Conservation (phyloP, 2,888 invertebrate genomes). For the Zelleria hepariella region DNA sequence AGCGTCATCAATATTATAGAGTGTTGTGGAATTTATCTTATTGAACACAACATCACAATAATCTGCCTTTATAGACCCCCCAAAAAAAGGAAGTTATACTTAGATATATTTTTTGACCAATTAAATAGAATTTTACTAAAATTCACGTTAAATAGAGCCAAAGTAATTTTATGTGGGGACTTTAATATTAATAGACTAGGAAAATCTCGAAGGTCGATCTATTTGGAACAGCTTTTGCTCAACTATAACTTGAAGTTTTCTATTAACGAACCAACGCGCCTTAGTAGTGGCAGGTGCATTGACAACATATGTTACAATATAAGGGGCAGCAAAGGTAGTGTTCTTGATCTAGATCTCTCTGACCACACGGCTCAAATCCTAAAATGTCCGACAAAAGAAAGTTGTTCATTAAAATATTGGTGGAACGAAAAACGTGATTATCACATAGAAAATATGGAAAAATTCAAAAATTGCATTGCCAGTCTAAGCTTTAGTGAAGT, state of each 20-base stretch:
- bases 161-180: conserved; percentile 8
- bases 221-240: not conserved
- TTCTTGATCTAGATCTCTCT: not conserved
- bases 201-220: not conserved
- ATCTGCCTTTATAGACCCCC: not conserved
- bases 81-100: not conserved
- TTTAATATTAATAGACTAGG: conserved; percentile 8
- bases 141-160: not conserved
- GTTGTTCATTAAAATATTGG: not conserved
- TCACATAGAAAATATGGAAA: not conserved
- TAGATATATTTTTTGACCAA: not conserved
- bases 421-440: not conserved
- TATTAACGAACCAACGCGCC: conserved; percentile 6
- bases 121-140: not conserved
- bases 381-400: not conserved
- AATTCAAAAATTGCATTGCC: conserved; percentile 3
- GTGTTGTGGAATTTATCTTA: not conserved
- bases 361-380: not conserved
- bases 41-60: not conserved
- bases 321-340: not conserved
- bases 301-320: conserved; percentile 8
- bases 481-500: conserved; percentile 5
- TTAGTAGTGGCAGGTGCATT: conserved; percentile 7
- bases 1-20: not conserved
- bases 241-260: conserved; percentile 1